Evolutionary conservation across 2,113 vertebrate species (phyloP).

Genomic region (Odocoileus hemionus): DNA sequence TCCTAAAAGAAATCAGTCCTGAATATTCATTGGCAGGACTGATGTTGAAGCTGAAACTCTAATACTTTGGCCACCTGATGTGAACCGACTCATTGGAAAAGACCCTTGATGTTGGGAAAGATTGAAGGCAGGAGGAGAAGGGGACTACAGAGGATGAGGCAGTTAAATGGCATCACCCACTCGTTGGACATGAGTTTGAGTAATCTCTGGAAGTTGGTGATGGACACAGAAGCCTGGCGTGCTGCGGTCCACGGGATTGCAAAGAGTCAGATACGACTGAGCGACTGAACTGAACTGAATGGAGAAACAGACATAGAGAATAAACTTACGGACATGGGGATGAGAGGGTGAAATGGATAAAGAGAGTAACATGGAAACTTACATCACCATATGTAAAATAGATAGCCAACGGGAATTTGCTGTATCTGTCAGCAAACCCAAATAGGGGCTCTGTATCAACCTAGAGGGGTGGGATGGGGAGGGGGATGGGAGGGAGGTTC

Average conservation of each 20-base stretch:
- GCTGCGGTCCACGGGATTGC: fast-evolving
- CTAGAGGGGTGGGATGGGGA: too few species aligned
- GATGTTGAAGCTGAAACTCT: not conserved
- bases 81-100: not conserved
- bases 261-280: not conserved
- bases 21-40: not conserved
- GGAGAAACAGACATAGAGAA: too few species aligned
- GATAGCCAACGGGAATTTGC: too few species aligned
- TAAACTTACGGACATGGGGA: too few species aligned
- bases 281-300: not conserved
- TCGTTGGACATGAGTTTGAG: not conserved
- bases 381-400: too few species aligned
- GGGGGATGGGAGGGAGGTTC: too few species aligned
- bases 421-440: too few species aligned
- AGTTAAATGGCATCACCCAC: not conserved
- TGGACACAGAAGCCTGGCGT: fast-evolving
- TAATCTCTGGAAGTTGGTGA: not conserved
- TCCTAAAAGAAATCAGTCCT: not conserved
- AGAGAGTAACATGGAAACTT: too few species aligned
- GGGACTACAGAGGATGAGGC: not conserved
- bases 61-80: not conserved
- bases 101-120: not conserved
- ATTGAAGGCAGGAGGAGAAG: not conserved
- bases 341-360: too few species aligned
- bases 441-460: too few species aligned